Evolutionary conservation across 2,888 invertebrate species (phyloP).

Genomic region (Cerastoderma edule): DNA sequence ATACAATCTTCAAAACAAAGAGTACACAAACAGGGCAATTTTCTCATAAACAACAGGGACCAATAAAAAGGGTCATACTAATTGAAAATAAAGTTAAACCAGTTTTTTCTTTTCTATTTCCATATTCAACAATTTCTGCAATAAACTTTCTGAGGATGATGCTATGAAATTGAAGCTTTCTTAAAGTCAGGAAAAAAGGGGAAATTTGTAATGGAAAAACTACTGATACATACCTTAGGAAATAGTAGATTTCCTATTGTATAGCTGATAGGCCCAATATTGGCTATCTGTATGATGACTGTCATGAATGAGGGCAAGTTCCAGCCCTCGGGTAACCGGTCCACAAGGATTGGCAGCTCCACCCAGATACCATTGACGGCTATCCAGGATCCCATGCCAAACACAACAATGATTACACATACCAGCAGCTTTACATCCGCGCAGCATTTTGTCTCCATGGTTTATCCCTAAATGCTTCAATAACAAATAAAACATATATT

Average conservation of each 20-base stretch:
- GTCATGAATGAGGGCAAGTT: constrained; percentile 92
- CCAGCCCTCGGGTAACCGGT: constrained; percentile 94
- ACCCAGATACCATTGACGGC: constrained; percentile 95
- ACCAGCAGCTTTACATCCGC: constrained; percentile 69
- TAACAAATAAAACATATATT: neutral
- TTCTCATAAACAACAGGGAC: too few species aligned
- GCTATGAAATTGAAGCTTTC: too few species aligned
- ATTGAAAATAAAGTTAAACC: too few species aligned
- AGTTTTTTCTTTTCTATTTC: too few species aligned
- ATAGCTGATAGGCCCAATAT: constrained; percentile 89
- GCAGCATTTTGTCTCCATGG: constrained; percentile 36
- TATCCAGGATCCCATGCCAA: constrained; percentile 90
- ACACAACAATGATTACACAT: constrained; percentile 88
- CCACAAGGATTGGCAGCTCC: constrained; percentile 93
- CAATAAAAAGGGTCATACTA: too few species aligned
- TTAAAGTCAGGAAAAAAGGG: too few species aligned
- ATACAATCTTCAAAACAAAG: too few species aligned
- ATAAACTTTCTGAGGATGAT: too few species aligned
- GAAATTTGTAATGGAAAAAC: too few species aligned
- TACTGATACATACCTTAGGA: too few species aligned
- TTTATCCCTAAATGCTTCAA: constrained; percentile 7
- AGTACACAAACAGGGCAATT: too few species aligned
- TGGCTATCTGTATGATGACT: constrained; percentile 92
- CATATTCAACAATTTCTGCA: too few species aligned
- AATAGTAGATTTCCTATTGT: constrained; percentile 39